These are phyloP conservation scores for Zaprionus kolodkinae DNA, from an alignment of 1,140 invertebrate species.

Conservation along the genomic window DNA sequence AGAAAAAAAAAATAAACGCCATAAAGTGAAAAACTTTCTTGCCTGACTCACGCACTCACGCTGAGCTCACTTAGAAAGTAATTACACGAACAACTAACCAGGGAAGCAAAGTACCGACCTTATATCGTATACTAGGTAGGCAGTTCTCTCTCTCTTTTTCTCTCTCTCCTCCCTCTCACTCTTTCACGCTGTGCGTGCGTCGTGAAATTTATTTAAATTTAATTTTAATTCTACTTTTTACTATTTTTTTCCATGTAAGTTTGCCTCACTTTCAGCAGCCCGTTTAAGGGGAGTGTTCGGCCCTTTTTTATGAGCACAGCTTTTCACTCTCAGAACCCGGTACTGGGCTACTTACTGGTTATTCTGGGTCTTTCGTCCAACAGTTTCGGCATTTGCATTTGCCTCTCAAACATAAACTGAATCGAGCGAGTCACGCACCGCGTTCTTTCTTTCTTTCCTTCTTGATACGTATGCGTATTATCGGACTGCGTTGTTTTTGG, in stretches of 20 bases:
- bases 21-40: constrained; percentile 77
- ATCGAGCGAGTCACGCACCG: constrained; percentile 58
- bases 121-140: neutral
- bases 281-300: constrained; percentile 2
- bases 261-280: constrained; percentile 5
- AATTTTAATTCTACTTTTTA: constrained; percentile 72
- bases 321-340: constrained; percentile 58
- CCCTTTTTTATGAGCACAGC: constrained; percentile 43
- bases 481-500: constrained; percentile 12
- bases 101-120: constrained; percentile 25
- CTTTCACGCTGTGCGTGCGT: constrained; percentile 55
- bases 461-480: neutral
- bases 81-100: constrained; percentile 61
- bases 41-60: constrained; percentile 68
- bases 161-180: constrained; percentile 41
- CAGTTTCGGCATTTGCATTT: constrained; percentile 42
- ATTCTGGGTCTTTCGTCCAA: neutral
- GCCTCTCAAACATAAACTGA: neutral
- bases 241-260: constrained; percentile 21
- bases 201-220: constrained; percentile 81
- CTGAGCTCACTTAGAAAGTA: constrained; percentile 69
- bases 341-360: neutral
- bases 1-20: constrained; percentile 27
- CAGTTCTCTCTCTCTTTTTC: constrained; percentile 30
- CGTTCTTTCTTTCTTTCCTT: neutral